phyloP scores from a whole-genome alignment of 2,797 vertebrate genomes.

The Mormyrus hasselquistii region DNA sequence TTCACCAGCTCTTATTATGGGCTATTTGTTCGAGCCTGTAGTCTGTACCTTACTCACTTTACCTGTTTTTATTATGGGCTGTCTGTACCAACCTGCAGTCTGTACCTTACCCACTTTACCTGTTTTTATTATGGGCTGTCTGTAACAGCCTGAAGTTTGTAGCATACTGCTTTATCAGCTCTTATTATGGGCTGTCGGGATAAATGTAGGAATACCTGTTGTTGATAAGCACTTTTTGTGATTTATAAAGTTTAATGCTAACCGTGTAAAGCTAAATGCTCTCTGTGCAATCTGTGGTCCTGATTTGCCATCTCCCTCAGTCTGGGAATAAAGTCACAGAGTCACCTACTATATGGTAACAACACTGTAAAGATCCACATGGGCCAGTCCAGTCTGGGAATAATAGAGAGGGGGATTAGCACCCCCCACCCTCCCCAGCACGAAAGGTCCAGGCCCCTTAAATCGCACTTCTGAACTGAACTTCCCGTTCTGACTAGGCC shows the following conservation, averaged over 20 bases:
- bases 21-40: too few species aligned
- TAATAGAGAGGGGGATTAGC: background rate
- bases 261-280: constrained; percentile 4
- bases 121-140: background rate
- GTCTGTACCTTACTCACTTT: too few species aligned
- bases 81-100: background rate
- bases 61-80: background rate
- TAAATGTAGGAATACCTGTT: constrained; percentile 5
- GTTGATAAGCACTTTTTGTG: background rate
- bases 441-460: background rate
- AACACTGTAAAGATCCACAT: too few species aligned
- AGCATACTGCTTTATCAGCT: background rate
- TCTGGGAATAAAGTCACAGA: background rate
- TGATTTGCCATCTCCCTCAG: background rate
- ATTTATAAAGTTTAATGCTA: constrained; percentile 18
- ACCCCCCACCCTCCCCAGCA: background rate
- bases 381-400: background rate
- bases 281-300: background rate
- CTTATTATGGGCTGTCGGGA: background rate
- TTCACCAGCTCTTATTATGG: too few species aligned
- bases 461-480: background rate
- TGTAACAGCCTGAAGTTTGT: background rate
- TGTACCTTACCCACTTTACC: background rate
- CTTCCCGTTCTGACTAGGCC: background rate
- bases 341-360: background rate